A percentile compares a stretch with the other conserved stretches of the same genome.
phyloP scores from a whole-genome alignment of 2,888 invertebrate genomes.

The Palloptera scutellata region DNA sequence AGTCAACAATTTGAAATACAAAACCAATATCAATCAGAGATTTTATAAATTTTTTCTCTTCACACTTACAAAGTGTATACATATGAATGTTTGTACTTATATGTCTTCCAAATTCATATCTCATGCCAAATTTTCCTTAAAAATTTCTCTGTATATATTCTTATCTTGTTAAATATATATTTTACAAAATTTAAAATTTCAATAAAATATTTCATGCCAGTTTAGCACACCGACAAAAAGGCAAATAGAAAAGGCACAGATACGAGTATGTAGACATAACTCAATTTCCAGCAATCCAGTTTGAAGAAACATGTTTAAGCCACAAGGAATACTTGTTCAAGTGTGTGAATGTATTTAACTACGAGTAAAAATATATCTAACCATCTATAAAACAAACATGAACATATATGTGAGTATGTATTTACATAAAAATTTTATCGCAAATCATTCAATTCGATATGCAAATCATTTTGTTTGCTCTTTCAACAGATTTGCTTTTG shows the following conservation, averaged over 20 bases:
- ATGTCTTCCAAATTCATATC: too few species aligned
- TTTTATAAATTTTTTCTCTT: too few species aligned
- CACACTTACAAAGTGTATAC: too few species aligned
- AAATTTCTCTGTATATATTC: too few species aligned
- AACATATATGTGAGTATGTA: background rate
- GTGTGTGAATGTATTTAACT: too few species aligned
- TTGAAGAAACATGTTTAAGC: background rate
- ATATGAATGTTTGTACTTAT: too few species aligned
- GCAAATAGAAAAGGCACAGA: background rate
- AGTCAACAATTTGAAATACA: too few species aligned
- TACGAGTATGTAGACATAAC: background rate
- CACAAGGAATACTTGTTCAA: background rate
- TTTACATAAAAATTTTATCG: background rate
- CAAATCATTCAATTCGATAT: slow-evolving; percentile 4
- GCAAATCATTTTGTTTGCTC: background rate
- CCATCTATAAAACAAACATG: background rate
- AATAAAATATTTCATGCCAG: background rate
- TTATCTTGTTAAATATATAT: too few species aligned
- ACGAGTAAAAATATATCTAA: background rate
- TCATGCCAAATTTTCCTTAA: too few species aligned
- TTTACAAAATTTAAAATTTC: too few species aligned
- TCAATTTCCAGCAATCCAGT: background rate
- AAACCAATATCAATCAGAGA: too few species aligned
- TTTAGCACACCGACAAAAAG: background rate
- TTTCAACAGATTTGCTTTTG: background rate